Conservation (phyloP, 2,888 invertebrate species). For the Lochmaea capreae region DNA sequence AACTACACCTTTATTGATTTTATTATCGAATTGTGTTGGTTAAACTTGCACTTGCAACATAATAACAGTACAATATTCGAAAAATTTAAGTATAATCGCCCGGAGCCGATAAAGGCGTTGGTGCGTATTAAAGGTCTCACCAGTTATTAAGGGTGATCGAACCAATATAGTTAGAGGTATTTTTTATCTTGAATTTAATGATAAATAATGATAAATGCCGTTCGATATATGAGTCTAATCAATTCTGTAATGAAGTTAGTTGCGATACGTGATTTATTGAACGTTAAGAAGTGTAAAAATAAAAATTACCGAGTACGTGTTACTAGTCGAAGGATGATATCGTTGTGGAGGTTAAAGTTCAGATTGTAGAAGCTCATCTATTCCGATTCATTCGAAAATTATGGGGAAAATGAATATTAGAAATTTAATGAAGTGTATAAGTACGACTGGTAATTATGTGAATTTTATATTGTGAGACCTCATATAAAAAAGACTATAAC, state of each 20-base stretch:
- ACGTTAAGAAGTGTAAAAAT: conserved; percentile 14
- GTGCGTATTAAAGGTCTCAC: neutral
- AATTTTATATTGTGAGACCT: neutral
- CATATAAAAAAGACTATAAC: too few species aligned
- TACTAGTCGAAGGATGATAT: conserved; percentile 9
- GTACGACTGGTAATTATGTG: neutral
- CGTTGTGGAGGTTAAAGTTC: conserved; percentile 1
- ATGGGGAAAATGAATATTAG: conserved; percentile 6
- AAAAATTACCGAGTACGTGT: conserved; percentile 10
- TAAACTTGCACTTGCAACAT: neutral
- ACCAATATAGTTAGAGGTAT: conserved; percentile 10
- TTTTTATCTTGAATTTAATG: conserved; percentile 5
- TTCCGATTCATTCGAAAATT: conserved; percentile 12
- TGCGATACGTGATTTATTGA: conserved; percentile 17
- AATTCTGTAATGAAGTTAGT: conserved; percentile 19
- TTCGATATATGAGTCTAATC: conserved; percentile 10
- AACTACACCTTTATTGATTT: neutral
- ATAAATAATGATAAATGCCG: conserved; percentile 21
- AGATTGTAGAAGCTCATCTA: conserved; percentile 5
- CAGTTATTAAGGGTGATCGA: conserved; percentile 6
- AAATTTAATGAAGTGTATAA: neutral
- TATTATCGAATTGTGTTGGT: neutral
- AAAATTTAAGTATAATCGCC: neutral
- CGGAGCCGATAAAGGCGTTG: neutral
- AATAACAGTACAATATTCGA: neutral